phyloP scores from a whole-genome alignment of 2,888 invertebrate species.

The Drosophila subquinaria region DNA sequence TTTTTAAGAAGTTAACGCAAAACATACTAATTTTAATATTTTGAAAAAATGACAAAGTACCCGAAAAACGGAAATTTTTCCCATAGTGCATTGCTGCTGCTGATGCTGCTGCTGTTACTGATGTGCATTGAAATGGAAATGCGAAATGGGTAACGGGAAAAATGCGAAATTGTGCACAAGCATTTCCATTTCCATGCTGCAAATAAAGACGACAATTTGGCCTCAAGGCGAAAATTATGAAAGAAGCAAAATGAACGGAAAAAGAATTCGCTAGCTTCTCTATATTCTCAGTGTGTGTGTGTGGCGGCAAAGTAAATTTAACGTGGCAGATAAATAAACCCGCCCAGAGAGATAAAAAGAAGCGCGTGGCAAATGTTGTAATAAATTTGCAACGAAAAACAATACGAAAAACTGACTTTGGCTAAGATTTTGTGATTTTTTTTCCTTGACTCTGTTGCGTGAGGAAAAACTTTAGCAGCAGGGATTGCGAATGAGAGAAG shows the following conservation, averaged over 20 bases:
- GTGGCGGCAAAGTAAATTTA: conserved; percentile 73
- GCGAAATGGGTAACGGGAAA: conserved; percentile 53
- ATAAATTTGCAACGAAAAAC: conserved; percentile 80
- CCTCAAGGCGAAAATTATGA: conserved; percentile 81
- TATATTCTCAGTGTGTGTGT: conserved; percentile 19
- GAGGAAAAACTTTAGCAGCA: conserved; percentile 66
- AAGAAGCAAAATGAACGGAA: conserved; percentile 31
- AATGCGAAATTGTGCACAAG: conserved; percentile 58
- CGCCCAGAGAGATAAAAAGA: conserved; percentile 74
- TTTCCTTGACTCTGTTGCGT: conserved; percentile 64
- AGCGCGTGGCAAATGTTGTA: conserved; percentile 72
- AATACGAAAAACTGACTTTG: conserved; percentile 57
- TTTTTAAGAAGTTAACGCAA: no score
- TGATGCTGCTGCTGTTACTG: conserved; percentile 42
- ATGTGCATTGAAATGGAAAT: conserved; percentile 78
- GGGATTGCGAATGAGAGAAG: background rate
- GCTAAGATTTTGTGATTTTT: conserved; percentile 37
- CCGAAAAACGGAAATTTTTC: no score
- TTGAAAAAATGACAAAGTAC: no score
- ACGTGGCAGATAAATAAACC: conserved; percentile 82
- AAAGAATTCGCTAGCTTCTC: conserved; percentile 27
- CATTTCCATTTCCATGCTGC: conserved; percentile 70
- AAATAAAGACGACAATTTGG: conserved; percentile 81
- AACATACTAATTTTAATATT: no score
- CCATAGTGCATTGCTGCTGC: conserved; percentile 7